Evolutionary conservation across 2,888 invertebrate species (phyloP), one percentile per base, ranked within the genome.

Genomic region (Nemurella pictetii): DNA sequence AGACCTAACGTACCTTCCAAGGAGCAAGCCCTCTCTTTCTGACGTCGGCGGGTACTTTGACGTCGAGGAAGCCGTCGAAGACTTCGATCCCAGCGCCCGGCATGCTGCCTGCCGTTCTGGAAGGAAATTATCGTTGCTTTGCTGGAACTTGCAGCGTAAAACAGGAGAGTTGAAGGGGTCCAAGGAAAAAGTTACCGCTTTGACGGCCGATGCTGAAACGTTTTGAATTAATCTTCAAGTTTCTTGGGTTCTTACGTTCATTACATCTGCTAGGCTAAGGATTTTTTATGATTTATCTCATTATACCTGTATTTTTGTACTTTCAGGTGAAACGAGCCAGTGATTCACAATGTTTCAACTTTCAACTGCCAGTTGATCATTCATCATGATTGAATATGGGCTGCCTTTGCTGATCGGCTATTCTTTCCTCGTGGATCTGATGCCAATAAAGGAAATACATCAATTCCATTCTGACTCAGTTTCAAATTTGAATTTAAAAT

Each of bases 1-100:
- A 78, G 28, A 30, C 7, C 15, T 83, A 26, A 89, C 90, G 89
- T 90, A 94, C 94, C 92, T 93, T 94, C 91, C 94, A 94, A 81
- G 93, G 93, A 88, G 93, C 93, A 88, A 94, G 91, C 83, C 93
- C 93, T 88, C 93, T 90, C 72, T 84, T 85, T 88, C 92, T 92
- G 32, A 92, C 92, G 89, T 92, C 93, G 83, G 92, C 92, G 36
- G 94, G 93, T 89, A 94, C 93, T 90, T 94, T 94, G 87, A 94
- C 93, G 88, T 94, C 93, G 87, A 94, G 90, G 90, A 93, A 93
- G 86, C 93, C 94, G 74, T 82, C 82, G 30, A 85, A 55, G 20
- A 55, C 55, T 55, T 55, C 55, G 55, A 20, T 12, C 55, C 55
- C 20, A 2, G 55, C 1, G 1, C 55, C 55, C 20, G 55, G 55